Evolutionary conservation across 2,888 invertebrate genomes (phyloP).

Genomic region (Bellardia bayeri): DNA sequence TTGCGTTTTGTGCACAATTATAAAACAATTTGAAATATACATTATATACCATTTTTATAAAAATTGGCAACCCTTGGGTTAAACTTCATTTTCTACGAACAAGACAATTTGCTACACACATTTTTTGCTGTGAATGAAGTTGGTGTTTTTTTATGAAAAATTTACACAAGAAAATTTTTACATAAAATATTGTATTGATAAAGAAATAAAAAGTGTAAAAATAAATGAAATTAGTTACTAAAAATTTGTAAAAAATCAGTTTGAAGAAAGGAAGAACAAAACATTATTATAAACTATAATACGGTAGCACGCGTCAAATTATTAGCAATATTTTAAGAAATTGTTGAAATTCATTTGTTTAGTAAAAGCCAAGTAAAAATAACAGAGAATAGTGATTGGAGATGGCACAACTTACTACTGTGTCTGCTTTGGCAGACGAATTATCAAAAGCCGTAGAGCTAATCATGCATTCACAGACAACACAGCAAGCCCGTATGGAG

Average conservation of each 20-base stretch:
- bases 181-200: constrained; percentile 48
- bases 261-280: constrained; percentile 36
- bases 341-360: constrained; percentile 28
- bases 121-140: constrained; percentile 50
- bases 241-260: background rate
- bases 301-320: constrained; percentile 56
- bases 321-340: constrained; percentile 44
- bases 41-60: background rate
- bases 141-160: constrained; percentile 69
- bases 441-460: constrained; percentile 92
- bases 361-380: background rate
- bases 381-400: background rate
- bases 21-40: background rate
- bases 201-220: constrained; percentile 17
- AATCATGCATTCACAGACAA: constrained; percentile 91
- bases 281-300: background rate
- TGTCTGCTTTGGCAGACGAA: constrained; percentile 87
- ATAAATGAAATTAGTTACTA: constrained; percentile 10
- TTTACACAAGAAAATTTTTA: constrained; percentile 72
- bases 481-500: constrained; percentile 90
- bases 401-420: constrained; percentile 82
- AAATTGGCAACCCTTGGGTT: constrained; percentile 55
- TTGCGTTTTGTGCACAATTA: too few relatives aligned
- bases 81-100: constrained; percentile 60
- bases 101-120: constrained; percentile 53